phyloP scores from a whole-genome alignment of 2,113 vertebrate species.

The Pipra filicauda region DNA sequence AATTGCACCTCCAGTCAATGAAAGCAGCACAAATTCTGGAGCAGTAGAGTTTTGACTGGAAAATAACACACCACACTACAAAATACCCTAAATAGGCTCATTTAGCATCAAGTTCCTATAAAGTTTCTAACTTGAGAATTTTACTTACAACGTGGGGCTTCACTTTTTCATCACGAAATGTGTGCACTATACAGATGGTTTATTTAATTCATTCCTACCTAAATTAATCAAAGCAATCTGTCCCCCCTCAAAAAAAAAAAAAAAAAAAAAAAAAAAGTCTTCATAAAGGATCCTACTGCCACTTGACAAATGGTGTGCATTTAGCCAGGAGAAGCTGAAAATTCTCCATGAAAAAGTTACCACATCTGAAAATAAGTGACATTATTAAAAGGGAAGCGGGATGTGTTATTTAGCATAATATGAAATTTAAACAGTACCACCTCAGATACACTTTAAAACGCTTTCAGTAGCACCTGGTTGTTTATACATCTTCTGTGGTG shows the following conservation, averaged over 20 bases:
- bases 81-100: neutral
- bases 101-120: neutral
- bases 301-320: slow-evolving; percentile 22
- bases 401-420: slow-evolving; percentile 8
- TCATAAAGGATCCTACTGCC: neutral
- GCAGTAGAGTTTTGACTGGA: neutral
- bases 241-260: neutral
- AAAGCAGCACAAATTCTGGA: neutral
- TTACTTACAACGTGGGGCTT: neutral
- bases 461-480: slow-evolving; percentile 70
- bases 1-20: neutral
- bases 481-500: slow-evolving; percentile 64
- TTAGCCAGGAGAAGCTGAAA: neutral
- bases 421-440: slow-evolving; percentile 40
- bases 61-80: neutral
- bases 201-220: slow-evolving; percentile 27
- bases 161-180: neutral
- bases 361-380: slow-evolving; percentile 4
- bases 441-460: slow-evolving; percentile 17
- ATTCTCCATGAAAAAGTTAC: neutral
- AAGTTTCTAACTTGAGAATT: neutral
- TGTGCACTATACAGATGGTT: slow-evolving; percentile 8
- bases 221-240: slow-evolving; percentile 42
- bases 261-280: neutral
- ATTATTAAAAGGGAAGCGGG: neutral